Conservation (phyloP, 2,797 vertebrate species). For the Coccyzus lansbergi region DNA sequence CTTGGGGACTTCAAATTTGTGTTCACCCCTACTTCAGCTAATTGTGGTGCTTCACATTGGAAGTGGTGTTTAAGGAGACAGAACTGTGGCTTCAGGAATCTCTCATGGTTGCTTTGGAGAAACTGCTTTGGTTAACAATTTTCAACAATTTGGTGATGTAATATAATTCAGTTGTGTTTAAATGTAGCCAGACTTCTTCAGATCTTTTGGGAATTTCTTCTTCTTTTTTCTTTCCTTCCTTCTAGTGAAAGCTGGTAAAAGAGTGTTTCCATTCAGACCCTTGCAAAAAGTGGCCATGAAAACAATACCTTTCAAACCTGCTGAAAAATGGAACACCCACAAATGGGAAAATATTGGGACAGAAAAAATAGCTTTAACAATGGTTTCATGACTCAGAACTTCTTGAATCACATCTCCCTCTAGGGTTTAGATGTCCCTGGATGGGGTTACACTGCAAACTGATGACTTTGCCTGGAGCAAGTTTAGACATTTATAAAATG, state of each 20-base stretch:
- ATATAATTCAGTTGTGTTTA: not conserved
- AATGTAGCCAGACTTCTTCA: not conserved
- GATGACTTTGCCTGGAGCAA: not conserved
- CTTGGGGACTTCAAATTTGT: not conserved
- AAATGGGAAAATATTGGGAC: not conserved
- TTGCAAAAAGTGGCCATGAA: not conserved
- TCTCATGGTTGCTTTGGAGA: not conserved
- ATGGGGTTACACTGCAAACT: not conserved
- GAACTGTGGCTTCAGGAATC: not conserved
- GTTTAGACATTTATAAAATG: not conserved
- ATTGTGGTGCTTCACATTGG: not conserved
- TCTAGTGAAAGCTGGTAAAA: not conserved
- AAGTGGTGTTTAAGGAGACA: not conserved
- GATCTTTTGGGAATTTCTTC: not conserved
- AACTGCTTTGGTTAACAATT: not conserved
- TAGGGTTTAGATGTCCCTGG: not conserved
- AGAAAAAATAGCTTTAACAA: slow-evolving; percentile 2
- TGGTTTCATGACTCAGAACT: slow-evolving; percentile 22
- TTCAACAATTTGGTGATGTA: not conserved
- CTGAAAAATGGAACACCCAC: slow-evolving; percentile 22
- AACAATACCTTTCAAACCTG: slow-evolving; percentile 49
- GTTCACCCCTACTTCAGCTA: not conserved
- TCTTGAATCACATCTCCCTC: not conserved
- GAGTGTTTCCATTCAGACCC: not conserved
- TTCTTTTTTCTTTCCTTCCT: not conserved